Percentiles rank a stretch among this genome's conserved stretches.
phyloP scores from a whole-genome alignment of 2,888 invertebrate species.

The Aspidiotus destructor region DNA sequence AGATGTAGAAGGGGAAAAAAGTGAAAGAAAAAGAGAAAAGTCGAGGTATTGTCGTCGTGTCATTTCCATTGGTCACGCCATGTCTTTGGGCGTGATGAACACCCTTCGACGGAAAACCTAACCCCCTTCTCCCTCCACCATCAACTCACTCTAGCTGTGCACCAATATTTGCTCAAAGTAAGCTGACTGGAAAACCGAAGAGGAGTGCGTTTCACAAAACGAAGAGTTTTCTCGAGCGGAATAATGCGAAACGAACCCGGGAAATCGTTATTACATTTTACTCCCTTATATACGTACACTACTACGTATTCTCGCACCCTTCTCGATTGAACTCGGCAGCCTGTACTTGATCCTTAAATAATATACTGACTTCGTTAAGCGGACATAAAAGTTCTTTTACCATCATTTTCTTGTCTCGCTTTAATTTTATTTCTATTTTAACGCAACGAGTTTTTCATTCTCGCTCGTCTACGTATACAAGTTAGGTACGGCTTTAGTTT shows the following conservation, averaged over 20 bases:
- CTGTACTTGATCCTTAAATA: slow-evolving; percentile 33
- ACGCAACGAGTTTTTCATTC: slow-evolving; percentile 30
- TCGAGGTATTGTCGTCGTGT: slow-evolving; percentile 20
- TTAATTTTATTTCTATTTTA: slow-evolving; percentile 32
- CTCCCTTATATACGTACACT: no score
- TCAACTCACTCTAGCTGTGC: background rate
- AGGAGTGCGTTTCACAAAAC: slow-evolving; percentile 31
- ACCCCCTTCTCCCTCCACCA: no score
- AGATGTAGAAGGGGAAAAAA: slow-evolving; percentile 19
- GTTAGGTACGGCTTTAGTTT: slow-evolving; percentile 21
- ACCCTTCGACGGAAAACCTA: slow-evolving; percentile 28
- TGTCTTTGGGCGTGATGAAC: slow-evolving; percentile 32
- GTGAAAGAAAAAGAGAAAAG: slow-evolving; percentile 9
- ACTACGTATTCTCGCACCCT: slow-evolving; percentile 31
- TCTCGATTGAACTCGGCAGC: slow-evolving; percentile 29
- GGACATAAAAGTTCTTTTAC: slow-evolving; percentile 32
- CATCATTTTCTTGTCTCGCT: slow-evolving; percentile 32
- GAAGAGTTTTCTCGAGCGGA: slow-evolving; percentile 31
- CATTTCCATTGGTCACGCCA: slow-evolving; percentile 33
- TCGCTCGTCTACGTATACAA: slow-evolving; percentile 14
- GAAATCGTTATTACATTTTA: slow-evolving; percentile 33
- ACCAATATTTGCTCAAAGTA: background rate
- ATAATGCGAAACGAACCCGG: slow-evolving; percentile 31
- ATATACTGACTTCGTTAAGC: slow-evolving; percentile 33
- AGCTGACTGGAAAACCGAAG: slow-evolving; percentile 25